A percentile compares a stretch with the other conserved stretches of the same genome.
Conservation (phyloP, 2,113 vertebrate genomes). For the Callospermophilus lateralis region DNA sequence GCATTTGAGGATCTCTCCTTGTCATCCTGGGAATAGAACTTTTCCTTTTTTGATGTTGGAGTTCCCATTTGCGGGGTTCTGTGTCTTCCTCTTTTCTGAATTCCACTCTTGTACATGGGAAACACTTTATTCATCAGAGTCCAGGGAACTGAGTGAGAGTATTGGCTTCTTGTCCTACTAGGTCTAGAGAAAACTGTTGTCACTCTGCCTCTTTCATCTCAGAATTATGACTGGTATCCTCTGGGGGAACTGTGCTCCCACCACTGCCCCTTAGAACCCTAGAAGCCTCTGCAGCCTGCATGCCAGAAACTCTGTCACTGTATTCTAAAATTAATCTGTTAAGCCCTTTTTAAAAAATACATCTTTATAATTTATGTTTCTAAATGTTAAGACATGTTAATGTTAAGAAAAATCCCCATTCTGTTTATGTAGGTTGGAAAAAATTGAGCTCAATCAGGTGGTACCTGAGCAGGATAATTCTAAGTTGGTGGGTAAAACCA, state of each 20-base stretch:
- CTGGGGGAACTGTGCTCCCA: not conserved
- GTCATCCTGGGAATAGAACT: not conserved
- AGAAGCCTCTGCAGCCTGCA: not conserved
- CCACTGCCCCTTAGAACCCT: rapidly evolving
- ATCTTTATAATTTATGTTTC: not conserved
- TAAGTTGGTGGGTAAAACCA: not conserved
- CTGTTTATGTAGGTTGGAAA: not conserved
- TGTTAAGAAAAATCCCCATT: not conserved
- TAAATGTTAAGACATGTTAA: constrained; percentile 14
- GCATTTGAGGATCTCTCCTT: not conserved
- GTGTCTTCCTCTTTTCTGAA: not conserved
- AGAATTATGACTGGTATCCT: not conserved
- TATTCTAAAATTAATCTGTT: constrained; percentile 21
- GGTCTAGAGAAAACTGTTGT: not conserved
- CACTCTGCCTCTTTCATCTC: not conserved
- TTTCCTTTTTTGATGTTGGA: not conserved
- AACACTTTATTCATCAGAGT: not conserved
- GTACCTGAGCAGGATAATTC: not conserved
- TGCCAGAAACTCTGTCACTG: not conserved
- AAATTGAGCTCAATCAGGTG: not conserved
- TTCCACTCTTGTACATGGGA: not conserved
- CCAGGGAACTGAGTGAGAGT: not conserved
- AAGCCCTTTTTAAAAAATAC: not conserved
- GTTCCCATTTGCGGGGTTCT: not conserved
- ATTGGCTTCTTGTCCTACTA: not conserved